Conservation (phyloP, 2,888 invertebrate genomes). For the Harpalus rubripes region DNA sequence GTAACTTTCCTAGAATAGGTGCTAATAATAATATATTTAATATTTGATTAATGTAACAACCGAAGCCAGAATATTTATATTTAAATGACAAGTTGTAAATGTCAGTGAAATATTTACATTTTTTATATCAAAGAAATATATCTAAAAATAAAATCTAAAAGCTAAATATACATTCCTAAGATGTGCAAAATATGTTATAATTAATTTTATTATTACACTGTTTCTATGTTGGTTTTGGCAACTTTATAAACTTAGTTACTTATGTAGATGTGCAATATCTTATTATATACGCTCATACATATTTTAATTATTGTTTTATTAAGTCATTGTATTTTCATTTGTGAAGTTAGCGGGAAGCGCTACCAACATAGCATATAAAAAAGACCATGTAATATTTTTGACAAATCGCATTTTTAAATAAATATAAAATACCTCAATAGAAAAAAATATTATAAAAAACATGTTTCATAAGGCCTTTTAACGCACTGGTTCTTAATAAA, state of each 20-base stretch:
- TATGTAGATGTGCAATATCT: not conserved
- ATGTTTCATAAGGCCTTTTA: too few relatives aligned
- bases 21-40: not conserved
- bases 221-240: slow-evolving; percentile 17
- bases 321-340: too few relatives aligned
- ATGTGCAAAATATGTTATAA: not conserved
- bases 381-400: too few relatives aligned
- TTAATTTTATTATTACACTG: slow-evolving; percentile 28
- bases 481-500: too few relatives aligned
- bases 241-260: not conserved
- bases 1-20: slow-evolving; percentile 11
- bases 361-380: too few relatives aligned
- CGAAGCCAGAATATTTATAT: slow-evolving; percentile 13
- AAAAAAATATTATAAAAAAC: too few relatives aligned
- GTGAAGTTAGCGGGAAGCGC: too few relatives aligned
- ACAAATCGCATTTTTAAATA: too few relatives aligned
- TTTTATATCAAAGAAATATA: slow-evolving; percentile 35
- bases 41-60: slow-evolving; percentile 22
- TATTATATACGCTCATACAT: not conserved
- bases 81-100: slow-evolving; percentile 16
- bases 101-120: slow-evolving; percentile 17
- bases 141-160: slow-evolving; percentile 27
- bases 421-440: too few relatives aligned
- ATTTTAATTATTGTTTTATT: not conserved
- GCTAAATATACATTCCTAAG: slow-evolving; percentile 12